Base-by-base conservation (phyloP, 2,113 vertebrate genomes). In the Stegastes partitus region DNA sequence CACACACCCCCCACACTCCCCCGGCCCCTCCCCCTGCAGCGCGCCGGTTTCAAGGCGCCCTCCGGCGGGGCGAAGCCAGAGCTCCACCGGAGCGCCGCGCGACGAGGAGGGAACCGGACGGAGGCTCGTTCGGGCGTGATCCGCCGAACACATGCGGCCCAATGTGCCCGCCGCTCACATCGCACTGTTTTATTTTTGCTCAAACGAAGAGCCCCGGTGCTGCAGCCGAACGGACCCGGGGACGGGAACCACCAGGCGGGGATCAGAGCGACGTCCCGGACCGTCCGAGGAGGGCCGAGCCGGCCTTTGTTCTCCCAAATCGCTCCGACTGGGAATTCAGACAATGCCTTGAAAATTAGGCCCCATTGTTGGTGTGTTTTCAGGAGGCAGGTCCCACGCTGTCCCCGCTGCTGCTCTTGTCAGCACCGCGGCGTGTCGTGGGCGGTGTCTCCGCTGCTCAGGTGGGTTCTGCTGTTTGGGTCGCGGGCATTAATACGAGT, bases 11-110 rank as follows among this genome's bases (percentile, higher is more conserved):
- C 11, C 1, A 47, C 45, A 18, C 11, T 31, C 10, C 44, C 14
- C 15, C 62, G 3, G 59, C 59, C 72, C 84, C 85, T 61, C 81
- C 88, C 50, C 59, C 68, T 56, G 53, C 68, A 1, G 23, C 5
- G 54, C 11, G 61, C 18, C 89, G 72, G 94, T 94, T 95, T 94
- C 92, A 93, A 93, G 93, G 92, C 88, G 56, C 89, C 92, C 82
- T 51, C 64, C 8, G 28, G 3, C 12, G 22, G 22, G 5, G 8
- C 23, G 68, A 11, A 57, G 50, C 39, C 18, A 61, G 62, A 45
- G 59, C 61, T 45, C 8, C 26, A 6, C 11, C 53, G 11, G 56
- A 63, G 56, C 73, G 23, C 14, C 9, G 56, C 47, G 28, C 26
- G 50, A 70, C 82, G 10, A 44, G 59, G 62, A 9, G 21, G 44